phyloP scores from a whole-genome alignment of 2,113 vertebrate species.

The Heterochromis multidens region DNA sequence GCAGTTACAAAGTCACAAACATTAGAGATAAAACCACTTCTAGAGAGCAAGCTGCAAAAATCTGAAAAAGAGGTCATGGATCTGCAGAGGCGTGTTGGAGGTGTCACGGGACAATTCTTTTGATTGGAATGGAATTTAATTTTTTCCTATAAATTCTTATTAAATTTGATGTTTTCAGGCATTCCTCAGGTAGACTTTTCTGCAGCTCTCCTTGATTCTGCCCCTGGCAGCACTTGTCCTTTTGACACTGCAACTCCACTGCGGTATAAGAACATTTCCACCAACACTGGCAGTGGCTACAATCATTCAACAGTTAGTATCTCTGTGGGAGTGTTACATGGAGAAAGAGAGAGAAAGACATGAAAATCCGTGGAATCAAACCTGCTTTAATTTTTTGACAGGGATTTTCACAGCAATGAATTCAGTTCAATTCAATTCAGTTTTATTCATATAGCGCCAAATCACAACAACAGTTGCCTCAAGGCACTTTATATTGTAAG shows the following conservation, averaged over 20 bases:
- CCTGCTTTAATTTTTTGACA: neutral
- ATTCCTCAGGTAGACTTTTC: no score
- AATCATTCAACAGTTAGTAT: no score
- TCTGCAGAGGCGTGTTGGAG: neutral
- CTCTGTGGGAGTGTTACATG: neutral
- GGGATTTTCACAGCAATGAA: conserved; percentile 24
- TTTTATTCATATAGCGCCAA: no score
- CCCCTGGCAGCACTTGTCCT: no score
- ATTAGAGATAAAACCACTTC: neutral
- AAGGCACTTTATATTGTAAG: no score
- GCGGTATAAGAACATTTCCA: no score
- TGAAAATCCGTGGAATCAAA: neutral
- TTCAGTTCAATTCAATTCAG: no score
- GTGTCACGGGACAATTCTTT: neutral
- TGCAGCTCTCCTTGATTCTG: no score
- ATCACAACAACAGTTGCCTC: no score
- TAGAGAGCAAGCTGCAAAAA: neutral
- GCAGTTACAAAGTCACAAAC: neutral
- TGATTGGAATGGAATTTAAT: neutral
- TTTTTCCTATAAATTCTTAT: neutral
- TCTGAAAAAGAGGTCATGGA: neutral
- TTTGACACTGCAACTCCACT: no score
- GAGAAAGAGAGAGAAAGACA: neutral
- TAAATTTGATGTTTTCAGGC: no score
- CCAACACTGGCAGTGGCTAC: no score